These are phyloP conservation scores for Riparia riparia DNA, from an alignment of 2,113 vertebrate genomes.

Conservation along the genomic window DNA sequence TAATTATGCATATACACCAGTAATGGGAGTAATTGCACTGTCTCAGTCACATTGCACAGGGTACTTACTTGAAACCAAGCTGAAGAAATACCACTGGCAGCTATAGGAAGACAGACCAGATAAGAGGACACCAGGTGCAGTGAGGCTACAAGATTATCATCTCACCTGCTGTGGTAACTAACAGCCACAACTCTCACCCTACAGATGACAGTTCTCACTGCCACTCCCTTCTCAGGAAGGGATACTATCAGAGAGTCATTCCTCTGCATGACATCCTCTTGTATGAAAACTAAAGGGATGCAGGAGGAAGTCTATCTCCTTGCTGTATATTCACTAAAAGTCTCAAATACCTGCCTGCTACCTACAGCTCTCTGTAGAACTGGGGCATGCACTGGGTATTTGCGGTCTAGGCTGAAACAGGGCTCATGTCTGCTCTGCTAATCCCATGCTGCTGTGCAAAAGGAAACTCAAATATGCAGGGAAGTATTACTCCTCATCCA, in stretches of 20 bases:
- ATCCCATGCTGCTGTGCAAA: not conserved
- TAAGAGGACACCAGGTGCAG: not conserved
- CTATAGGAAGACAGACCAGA: not conserved
- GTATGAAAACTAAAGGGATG: not conserved
- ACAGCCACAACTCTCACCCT: not conserved
- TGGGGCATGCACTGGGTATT: not conserved
- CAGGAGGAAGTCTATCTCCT: not conserved
- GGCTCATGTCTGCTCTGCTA: not conserved
- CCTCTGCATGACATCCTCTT: not conserved
- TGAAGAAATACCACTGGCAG: not conserved
- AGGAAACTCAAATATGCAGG: not conserved
- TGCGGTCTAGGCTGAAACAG: not conserved
- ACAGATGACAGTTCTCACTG: not conserved
- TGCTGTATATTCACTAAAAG: not conserved
- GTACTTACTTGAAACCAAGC: not conserved
- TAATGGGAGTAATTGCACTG: not conserved
- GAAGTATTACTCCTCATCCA: not conserved
- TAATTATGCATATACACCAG: slow-evolving; percentile 10
- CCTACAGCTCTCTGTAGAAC: not conserved
- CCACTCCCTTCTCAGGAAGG: not conserved
- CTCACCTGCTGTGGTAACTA: not conserved
- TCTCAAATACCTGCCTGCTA: not conserved
- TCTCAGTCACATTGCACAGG: not conserved
- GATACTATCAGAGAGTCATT: not conserved
- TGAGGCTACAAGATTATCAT: not conserved